These are phyloP conservation scores for Diplodus puntazzo DNA, from an alignment of 2,797 vertebrate genomes.

Conservation along the genomic window DNA sequence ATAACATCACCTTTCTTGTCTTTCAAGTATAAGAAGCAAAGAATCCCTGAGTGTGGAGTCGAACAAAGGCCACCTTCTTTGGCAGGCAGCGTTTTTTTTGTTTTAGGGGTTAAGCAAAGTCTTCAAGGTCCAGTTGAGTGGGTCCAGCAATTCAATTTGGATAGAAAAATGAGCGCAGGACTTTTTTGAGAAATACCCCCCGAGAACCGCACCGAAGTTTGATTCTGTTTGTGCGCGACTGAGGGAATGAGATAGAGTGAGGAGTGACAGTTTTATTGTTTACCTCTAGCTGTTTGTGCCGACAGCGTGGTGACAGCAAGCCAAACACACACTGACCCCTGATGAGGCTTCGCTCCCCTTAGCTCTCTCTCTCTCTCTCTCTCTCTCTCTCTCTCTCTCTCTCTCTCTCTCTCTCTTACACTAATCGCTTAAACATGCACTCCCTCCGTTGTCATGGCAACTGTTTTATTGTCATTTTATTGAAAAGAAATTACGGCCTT, in stretches of 20 bases:
- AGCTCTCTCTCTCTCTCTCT: conserved; percentile 16
- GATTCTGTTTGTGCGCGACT: conserved; percentile 41
- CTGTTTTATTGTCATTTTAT: conserved; percentile 76
- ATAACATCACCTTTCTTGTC: background rate
- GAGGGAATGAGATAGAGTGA: conserved; percentile 45
- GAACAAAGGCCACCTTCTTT: conserved; percentile 50
- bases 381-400: conserved; percentile 6
- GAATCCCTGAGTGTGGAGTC: conserved; percentile 7
- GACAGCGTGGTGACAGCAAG: conserved; percentile 62
- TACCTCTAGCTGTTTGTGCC: conserved; percentile 72
- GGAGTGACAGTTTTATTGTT: conserved; percentile 72
- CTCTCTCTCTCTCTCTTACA: conserved; percentile 30
- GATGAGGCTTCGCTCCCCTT: conserved; percentile 39
- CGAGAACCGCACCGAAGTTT: conserved; percentile 30
- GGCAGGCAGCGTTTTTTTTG: conserved; percentile 41
- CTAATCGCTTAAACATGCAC: conserved; percentile 70
- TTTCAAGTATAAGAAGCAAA: conserved; percentile 1
- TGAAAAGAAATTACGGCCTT: conserved; percentile 56
- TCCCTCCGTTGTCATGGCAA: conserved; percentile 80
- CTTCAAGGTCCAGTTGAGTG: conserved; percentile 47
- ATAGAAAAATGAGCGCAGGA: conserved; percentile 44
- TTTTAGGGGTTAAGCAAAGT: conserved; percentile 47
- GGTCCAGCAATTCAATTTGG: conserved; percentile 53
- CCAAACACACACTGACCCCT: conserved; percentile 70
- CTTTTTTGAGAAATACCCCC: conserved; percentile 33